These are phyloP conservation scores for Python bivittatus DNA, from an alignment of 2,113 vertebrate species.

Conservation along the genomic window DNA sequence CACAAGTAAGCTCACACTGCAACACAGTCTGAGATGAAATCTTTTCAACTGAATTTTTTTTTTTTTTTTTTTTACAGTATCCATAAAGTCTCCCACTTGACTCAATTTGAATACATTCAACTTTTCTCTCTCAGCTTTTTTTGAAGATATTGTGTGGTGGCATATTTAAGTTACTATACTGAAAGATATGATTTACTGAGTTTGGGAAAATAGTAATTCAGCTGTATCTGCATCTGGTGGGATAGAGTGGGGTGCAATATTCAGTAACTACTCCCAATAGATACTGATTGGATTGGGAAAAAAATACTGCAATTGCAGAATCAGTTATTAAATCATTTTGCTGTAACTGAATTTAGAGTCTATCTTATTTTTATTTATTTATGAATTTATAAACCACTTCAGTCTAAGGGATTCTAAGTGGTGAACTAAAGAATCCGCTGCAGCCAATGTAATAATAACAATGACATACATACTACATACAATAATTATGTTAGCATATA, in stretches of 20 bases:
- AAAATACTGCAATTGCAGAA: neutral
- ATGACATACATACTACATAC: no score
- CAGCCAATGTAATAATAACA: no score
- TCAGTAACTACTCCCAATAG: no score
- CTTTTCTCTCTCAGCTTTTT: neutral
- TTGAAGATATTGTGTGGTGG: neutral
- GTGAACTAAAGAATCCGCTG: no score
- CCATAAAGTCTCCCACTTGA: neutral
- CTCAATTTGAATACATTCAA: neutral
- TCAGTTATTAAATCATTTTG: neutral
- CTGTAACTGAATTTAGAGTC: neutral
- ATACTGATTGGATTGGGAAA: neutral
- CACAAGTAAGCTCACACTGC: neutral
- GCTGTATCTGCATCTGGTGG: neutral
- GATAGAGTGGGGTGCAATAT: neutral
- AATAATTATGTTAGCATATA: no score
- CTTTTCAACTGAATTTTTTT: neutral
- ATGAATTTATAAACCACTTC: no score
- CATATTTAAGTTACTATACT: neutral
- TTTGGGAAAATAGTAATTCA: neutral
- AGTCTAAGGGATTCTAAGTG: no score
- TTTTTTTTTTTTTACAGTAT: neutral
- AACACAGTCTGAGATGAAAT: neutral
- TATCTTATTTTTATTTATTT: no score
- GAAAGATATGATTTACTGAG: neutral